Conservation (phyloP, 2,888 invertebrate genomes). For the Sericinus montela region DNA sequence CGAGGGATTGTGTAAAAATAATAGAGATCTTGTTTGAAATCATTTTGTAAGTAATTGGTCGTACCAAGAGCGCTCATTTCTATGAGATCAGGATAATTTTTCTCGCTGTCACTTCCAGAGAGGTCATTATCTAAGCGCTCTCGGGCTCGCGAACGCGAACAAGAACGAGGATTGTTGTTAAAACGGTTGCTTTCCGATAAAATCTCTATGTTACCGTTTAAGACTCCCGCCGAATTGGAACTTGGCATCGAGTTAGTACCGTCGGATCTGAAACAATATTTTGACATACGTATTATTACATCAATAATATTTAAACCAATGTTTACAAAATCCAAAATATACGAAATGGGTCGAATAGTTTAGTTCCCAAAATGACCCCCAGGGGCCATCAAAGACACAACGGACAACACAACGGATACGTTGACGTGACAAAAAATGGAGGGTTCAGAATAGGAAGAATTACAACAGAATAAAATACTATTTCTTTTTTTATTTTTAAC, state of each 20-base stretch:
- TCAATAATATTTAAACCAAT: too few species aligned
- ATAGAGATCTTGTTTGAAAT: constrained; percentile 64
- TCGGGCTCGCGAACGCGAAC: constrained; percentile 55
- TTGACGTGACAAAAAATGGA: too few species aligned
- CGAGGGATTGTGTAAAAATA: constrained; percentile 84
- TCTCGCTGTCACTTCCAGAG: constrained; percentile 72
- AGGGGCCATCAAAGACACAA: too few species aligned
- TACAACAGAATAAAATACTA: too few species aligned
- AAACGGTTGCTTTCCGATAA: constrained; percentile 58
- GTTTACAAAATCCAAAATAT: too few species aligned
- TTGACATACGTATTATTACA: too few species aligned
- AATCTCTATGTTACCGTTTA: constrained; percentile 60
- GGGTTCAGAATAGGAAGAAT: too few species aligned
- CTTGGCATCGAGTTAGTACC: constrained; percentile 76
- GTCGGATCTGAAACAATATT: constrained; percentile 49
- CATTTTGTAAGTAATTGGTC: constrained; percentile 58
- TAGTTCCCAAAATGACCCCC: too few species aligned
- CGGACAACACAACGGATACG: too few species aligned
- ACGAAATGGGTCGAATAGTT: too few species aligned
- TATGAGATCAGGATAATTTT: constrained; percentile 78
- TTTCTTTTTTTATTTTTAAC: too few species aligned
- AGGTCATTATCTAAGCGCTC: constrained; percentile 71
- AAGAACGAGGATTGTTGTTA: constrained; percentile 62
- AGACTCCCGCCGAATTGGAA: constrained; percentile 72
- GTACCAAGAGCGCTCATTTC: constrained; percentile 72